phyloP scores from a whole-genome alignment of 2,797 vertebrate species.

The Taeniopygia guttata region DNA sequence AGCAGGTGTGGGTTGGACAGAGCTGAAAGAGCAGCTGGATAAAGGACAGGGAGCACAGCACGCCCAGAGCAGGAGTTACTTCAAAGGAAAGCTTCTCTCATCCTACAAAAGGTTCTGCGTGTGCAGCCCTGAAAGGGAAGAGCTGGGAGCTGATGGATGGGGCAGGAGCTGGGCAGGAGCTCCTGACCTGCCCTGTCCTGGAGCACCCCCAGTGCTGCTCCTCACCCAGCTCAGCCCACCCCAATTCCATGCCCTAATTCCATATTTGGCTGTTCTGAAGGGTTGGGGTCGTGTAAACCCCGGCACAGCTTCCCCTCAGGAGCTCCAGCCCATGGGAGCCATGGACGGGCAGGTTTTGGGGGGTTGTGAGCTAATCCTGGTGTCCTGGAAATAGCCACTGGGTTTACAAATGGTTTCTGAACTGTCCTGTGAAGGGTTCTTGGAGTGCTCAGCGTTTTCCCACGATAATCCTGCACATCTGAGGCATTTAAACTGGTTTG shows the following conservation, averaged over 20 bases:
- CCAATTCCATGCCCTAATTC: neutral
- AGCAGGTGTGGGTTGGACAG: neutral
- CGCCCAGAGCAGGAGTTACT: neutral
- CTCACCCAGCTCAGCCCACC: neutral
- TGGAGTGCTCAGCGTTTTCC: accelerated
- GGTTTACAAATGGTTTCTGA: neutral
- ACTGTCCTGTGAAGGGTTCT: neutral
- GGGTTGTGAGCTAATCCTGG: neutral
- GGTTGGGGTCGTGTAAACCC: accelerated
- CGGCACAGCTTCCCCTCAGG: too few relatives aligned
- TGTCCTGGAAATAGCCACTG: accelerated
- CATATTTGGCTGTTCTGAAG: neutral
- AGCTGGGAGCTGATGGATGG: neutral
- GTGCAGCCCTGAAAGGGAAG: neutral
- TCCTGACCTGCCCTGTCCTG: neutral
- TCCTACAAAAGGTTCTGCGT: neutral
- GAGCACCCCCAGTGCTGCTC: neutral
- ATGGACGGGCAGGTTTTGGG: neutral
- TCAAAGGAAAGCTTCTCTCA: neutral
- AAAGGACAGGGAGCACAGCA: neutral
- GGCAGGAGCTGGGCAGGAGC: neutral
- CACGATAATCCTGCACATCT: neutral
- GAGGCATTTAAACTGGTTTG: neutral
- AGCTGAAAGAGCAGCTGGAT: neutral
- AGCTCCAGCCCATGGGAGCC: neutral